Conservation (phyloP, 2,888 invertebrate genomes). For the Synergus itoensis region DNA sequence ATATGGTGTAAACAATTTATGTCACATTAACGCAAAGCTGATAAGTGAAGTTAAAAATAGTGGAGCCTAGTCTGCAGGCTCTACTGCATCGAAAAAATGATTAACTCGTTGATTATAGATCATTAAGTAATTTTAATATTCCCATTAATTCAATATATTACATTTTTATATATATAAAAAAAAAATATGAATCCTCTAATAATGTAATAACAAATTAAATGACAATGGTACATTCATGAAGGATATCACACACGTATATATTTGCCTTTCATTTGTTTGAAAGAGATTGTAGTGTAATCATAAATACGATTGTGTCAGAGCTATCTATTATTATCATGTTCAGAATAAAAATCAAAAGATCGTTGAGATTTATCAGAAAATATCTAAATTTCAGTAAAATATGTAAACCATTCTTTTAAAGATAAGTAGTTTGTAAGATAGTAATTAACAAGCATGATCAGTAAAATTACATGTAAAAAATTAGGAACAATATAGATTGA, state of each 20-base stretch:
- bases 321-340: background rate
- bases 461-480: background rate
- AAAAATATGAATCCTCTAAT: background rate
- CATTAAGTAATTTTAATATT: background rate
- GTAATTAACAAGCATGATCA: background rate
- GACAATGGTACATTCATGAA: background rate
- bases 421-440: background rate
- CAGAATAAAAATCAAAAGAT: background rate
- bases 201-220: background rate
- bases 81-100: background rate
- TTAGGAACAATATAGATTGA: background rate
- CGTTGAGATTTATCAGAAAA: background rate
- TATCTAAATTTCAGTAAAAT: background rate
- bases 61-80: background rate
- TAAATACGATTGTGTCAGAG: background rate
- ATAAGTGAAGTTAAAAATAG: constrained; percentile 33
- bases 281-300: background rate
- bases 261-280: background rate
- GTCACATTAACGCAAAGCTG: background rate
- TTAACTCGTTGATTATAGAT: background rate
- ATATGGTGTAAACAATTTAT: constrained; percentile 5
- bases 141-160: background rate
- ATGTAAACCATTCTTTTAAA: background rate
- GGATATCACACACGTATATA: background rate
- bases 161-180: too few species aligned